Base-by-base conservation (phyloP, 2,797 vertebrate species). In the Thaleichthys pacificus region DNA sequence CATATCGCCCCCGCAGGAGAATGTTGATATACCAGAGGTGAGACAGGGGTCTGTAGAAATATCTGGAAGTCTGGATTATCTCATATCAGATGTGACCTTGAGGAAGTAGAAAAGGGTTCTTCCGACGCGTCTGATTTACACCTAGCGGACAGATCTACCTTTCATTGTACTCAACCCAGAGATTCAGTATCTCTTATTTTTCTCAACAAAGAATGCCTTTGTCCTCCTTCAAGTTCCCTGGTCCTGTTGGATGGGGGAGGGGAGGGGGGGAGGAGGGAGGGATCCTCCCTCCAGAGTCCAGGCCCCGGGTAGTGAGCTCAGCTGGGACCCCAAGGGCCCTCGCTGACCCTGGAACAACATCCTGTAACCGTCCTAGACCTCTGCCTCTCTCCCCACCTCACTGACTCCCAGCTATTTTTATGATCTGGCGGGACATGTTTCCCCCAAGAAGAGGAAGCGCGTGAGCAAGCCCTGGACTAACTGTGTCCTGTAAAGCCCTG, bases 341-440 rank as follows among this genome's bases (percentile, higher is more conserved):
- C 76, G 74, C 69, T 77, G 88, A 86, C 84, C 82, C 82, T 83
- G 42, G 71, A 87, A 85, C 85, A 88, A 87, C 89, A 88, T 91
- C 84, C 88, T 90, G 84, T 89, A 81, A 88, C 89, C 83, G 86
- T 85, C 74, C 26, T 61, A 60, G 49, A 73, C 17, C 67, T 68
- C 66, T 61, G 80, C 74, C 35, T 80, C 84, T 80, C 84, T 88
- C 75, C 72, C 86, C 87, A 89, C 88, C 81, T 89, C 90, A 83
- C 84, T 88, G 84, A 88, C 82, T 85, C 57, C 69, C 12, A 86
- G 85, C 80, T 93, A 91, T 93, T 93, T 93, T 93, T 91, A 91
- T 94, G 83, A 91, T 91, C 76, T 87, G 81, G 79, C 81, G 61
- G 51, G 74, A 80, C 72, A 75, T 77, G 22, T 78, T 67, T 68